A percentile compares a stretch with the other conserved stretches of the same genome.
These are phyloP conservation scores for Gallinago paraguaiae DNA, from an alignment of 2,113 vertebrate species.

Conservation along the genomic window DNA sequence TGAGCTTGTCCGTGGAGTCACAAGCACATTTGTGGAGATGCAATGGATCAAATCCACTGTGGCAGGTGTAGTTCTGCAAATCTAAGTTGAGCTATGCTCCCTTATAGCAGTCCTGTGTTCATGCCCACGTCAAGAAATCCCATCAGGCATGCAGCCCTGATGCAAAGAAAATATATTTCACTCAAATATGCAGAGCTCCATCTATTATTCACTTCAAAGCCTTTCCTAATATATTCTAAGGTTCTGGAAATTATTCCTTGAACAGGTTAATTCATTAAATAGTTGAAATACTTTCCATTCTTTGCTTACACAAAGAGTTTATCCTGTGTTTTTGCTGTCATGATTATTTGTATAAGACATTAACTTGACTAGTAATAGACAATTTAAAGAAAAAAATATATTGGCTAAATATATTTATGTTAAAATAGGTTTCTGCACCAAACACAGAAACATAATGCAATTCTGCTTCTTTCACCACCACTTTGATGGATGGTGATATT, in stretches of 20 bases:
- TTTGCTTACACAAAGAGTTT: not conserved
- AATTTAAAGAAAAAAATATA: not conserved
- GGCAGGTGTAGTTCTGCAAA: not conserved
- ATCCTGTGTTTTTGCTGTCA: not conserved
- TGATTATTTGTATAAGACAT: not conserved
- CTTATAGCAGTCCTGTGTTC: not conserved
- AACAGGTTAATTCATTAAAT: not conserved
- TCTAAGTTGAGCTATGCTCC: not conserved
- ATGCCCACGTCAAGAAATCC: not conserved
- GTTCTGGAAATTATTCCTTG: conserved; percentile 19
- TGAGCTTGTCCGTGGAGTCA: not conserved
- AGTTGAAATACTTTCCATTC: not conserved
- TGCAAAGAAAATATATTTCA: not conserved
- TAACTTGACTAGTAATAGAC: not conserved
- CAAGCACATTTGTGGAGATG: not conserved
- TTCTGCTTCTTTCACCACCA: not conserved
- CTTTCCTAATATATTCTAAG: not conserved
- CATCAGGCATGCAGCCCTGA: not conserved
- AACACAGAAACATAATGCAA: not conserved
- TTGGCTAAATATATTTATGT: not conserved
- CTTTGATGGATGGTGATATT: not conserved
- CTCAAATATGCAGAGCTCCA: not conserved
- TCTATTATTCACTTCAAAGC: conserved; percentile 1
- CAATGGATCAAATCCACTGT: not conserved
- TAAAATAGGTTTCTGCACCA: not conserved